A percentile compares a stretch with the other conserved stretches of the same genome.
Evolutionary conservation across 2,888 invertebrate genomes (phyloP).

Genomic region (Cerastis leucographa): DNA sequence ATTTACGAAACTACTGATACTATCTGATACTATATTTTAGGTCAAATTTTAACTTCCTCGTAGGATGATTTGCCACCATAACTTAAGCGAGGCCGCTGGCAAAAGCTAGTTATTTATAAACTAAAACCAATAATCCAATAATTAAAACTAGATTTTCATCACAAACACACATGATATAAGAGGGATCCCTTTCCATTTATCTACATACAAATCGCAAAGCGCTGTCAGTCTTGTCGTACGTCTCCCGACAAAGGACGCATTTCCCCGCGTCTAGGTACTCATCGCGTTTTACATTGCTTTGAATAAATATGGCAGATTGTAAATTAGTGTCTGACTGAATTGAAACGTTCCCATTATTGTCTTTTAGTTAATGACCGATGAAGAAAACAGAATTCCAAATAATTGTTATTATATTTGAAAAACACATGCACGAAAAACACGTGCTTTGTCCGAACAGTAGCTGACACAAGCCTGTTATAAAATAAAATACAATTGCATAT

Average conservation of each 20-base stretch:
- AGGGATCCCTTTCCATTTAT: constrained; percentile 73
- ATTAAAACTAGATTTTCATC: background rate
- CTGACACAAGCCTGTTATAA: too few relatives aligned
- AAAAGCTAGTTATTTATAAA: background rate
- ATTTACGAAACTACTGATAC: too few relatives aligned
- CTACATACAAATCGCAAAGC: constrained; percentile 79
- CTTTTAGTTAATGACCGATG: constrained; percentile 4
- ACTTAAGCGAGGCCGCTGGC: background rate
- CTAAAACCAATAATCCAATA: background rate
- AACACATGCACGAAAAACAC: too few relatives aligned
- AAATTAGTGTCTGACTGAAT: constrained; percentile 67
- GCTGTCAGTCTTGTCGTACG: constrained; percentile 69
- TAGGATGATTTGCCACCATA: background rate
- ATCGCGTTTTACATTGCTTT: constrained; percentile 73
- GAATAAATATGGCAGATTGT: constrained; percentile 71
- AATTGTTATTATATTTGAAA: background rate
- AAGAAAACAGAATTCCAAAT: background rate
- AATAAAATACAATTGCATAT: background rate
- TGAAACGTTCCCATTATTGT: constrained; percentile 19
- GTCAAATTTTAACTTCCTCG: too few relatives aligned
- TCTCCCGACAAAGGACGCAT: constrained; percentile 73
- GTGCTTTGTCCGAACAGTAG: too few relatives aligned
- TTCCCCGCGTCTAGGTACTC: constrained; percentile 57
- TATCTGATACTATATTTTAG: too few relatives aligned
- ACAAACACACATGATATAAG: constrained; percentile 2